Base-by-base conservation (phyloP, 2,888 invertebrate genomes). In the Pachydiplax longipennis region DNA sequence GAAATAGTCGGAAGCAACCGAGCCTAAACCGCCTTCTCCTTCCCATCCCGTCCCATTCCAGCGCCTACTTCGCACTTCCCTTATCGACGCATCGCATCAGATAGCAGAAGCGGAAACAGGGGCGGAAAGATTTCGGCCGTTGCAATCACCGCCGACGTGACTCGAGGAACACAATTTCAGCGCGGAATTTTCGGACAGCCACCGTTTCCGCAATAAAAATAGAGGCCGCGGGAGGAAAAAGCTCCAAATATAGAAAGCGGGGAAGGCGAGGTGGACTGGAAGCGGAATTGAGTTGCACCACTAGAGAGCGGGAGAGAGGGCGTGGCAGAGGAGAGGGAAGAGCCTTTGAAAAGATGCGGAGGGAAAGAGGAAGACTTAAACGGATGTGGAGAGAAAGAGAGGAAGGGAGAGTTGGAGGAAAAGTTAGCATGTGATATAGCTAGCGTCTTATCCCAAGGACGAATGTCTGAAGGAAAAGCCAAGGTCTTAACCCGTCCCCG, bases 371-470 rank as follows among this genome's bases (percentile, higher is more conserved):
- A 40, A 22, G 40, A 18, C 4, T 37, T 81, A 40, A 40, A 81
- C 53, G 53, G 53, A 53, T 53, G 53, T 53, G 48, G n/a, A 44
- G 44, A 48, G 48, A 82, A 82, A 25, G 44, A 15, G 61, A 81
- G 81, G 61, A 87, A 61, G 87, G 35, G 35, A 40, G 3, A 48
- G 87, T n/a, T 3, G n/a, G 40, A 61, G 61, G 87, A 58, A 83
- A 58, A 83, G 83, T 53, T 58, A 65, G 40, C 37, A 61, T n/a
- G n/a, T 37, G 37, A 87, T 48, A 73, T n/a, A 37, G 81, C 82
- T 81, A 81, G 81, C 81, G 83, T 58, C 58, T 87, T 48, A 37
- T 22, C n/a, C 87, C 87, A 87, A 87, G 87, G 87, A 53, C 87
- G 87, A n/a, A 22, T 31, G 87, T 65, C 65, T 65, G 61, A 65